phyloP scores from a whole-genome alignment of 2,113 vertebrate species.

The Oncorhynchus mykiss region DNA sequence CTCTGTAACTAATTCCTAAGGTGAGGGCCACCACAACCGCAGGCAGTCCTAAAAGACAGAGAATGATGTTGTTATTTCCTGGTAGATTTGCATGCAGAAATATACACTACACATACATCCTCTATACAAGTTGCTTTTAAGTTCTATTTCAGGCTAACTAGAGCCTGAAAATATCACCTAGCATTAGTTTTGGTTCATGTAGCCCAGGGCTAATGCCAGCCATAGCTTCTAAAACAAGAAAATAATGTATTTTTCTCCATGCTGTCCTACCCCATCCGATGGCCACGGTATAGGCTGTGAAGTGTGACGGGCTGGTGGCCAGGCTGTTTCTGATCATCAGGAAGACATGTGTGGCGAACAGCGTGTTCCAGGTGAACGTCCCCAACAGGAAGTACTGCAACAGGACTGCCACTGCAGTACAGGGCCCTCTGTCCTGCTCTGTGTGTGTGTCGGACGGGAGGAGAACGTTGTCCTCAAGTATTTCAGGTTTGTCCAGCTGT shows the following conservation, averaged over 20 bases:
- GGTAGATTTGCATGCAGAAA: neutral
- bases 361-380: constrained; percentile 53
- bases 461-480: constrained; percentile 3
- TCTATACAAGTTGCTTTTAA: too few species aligned
- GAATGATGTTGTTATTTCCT: neutral
- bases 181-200: too few species aligned
- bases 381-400: constrained; percentile 63
- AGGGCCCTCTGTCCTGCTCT: accelerated
- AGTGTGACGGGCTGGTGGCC: constrained; percentile 36
- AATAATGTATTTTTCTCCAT: neutral
- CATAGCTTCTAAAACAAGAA: too few species aligned
- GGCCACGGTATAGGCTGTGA: constrained; percentile 30
- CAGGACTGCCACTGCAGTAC: constrained; percentile 23
- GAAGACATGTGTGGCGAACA: constrained; percentile 58
- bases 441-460: accelerated
- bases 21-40: constrained; percentile 25
- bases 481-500: neutral
- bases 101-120: neutral
- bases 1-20: constrained; percentile 24
- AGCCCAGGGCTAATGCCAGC: too few species aligned
- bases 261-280: constrained; percentile 60
- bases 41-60: constrained; percentile 23
- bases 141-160: too few species aligned
- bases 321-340: constrained; percentile 53
- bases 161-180: too few species aligned